Evolutionary conservation across 64 coral and sea anemone species (phyloP).

Genomic region (Astreopora myriophthalma): DNA sequence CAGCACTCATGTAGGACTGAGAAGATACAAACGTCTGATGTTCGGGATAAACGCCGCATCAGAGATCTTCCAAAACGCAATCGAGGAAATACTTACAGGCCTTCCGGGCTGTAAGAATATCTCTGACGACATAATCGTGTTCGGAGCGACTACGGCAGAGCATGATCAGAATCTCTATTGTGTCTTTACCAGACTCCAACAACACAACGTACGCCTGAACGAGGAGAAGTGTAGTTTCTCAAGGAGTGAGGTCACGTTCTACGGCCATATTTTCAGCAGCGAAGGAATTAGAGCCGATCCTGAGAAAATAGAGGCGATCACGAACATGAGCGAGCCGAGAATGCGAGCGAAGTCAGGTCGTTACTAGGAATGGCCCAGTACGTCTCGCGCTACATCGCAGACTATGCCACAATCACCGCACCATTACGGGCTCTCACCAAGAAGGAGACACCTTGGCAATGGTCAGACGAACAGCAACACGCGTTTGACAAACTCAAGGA

Average conservation of each 20-base stretch:
- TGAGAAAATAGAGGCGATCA: slow-evolving; percentile 63
- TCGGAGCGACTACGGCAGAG: slow-evolving; percentile 25
- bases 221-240: slow-evolving; percentile 56
- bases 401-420: too few relatives aligned
- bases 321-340: neutral
- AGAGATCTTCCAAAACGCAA: slow-evolving; percentile 65
- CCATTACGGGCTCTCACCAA: too few relatives aligned
- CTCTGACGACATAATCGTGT: slow-evolving; percentile 69
- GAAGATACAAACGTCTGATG: slow-evolving; percentile 67
- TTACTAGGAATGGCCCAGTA: slow-evolving; percentile 53
- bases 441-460: slow-evolving; percentile 9
- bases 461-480: slow-evolving; percentile 53
- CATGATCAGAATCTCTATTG: slow-evolving; percentile 45
- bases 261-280: slow-evolving; percentile 52
- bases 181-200: slow-evolving; percentile 26
- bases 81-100: slow-evolving; percentile 42
- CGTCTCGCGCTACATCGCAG: slow-evolving; percentile 19
- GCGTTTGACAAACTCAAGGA: slow-evolving; percentile 65
- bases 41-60: slow-evolving; percentile 70
- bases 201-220: slow-evolving; percentile 62
- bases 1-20: slow-evolving; percentile 61
- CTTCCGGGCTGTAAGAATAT: slow-evolving; percentile 61
- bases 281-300: slow-evolving; percentile 53
- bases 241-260: slow-evolving; percentile 51
- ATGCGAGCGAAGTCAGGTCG: slow-evolving; percentile 49